Percentiles rank a stretch among this genome's conserved stretches.
These are phyloP conservation scores for Tetramorium alpestre DNA, from an alignment of 1,140 invertebrate genomes.

Conservation along the genomic window DNA sequence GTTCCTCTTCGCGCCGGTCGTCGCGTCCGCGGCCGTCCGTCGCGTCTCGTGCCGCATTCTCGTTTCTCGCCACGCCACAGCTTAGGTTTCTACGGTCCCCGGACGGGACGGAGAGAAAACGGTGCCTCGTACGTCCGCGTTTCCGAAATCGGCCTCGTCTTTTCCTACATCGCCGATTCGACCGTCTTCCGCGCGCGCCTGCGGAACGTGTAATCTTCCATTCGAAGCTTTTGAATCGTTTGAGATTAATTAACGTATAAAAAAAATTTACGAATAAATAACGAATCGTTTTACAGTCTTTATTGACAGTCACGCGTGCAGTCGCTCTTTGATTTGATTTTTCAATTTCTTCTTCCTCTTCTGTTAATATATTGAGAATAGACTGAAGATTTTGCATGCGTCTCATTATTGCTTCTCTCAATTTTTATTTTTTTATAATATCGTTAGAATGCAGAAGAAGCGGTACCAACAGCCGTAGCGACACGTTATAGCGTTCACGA, in stretches of 20 bases:
- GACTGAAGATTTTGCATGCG: not conserved
- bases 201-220: not conserved
- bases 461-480: not conserved
- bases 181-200: not conserved
- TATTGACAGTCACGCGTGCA: no score
- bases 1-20: not conserved
- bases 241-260: not conserved
- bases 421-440: not conserved
- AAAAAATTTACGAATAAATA: not conserved
- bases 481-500: not conserved
- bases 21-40: constrained; percentile 1
- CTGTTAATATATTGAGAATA: not conserved
- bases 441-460: not conserved
- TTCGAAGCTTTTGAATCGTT: not conserved
- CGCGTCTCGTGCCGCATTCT: constrained; percentile 35
- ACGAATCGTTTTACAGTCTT: not conserved
- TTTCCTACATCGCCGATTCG: not conserved
- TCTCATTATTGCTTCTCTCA: not conserved
- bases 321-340: not conserved
- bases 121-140: constrained; percentile 9
- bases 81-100: constrained; percentile 28
- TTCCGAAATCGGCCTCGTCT: constrained; percentile 17
- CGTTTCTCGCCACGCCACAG: constrained; percentile 31
- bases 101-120: constrained; percentile 31
- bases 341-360: constrained; percentile 9